These are phyloP conservation scores for Lordiphosa collinella DNA, from an alignment of 1,140 invertebrate genomes.

Conservation along the genomic window DNA sequence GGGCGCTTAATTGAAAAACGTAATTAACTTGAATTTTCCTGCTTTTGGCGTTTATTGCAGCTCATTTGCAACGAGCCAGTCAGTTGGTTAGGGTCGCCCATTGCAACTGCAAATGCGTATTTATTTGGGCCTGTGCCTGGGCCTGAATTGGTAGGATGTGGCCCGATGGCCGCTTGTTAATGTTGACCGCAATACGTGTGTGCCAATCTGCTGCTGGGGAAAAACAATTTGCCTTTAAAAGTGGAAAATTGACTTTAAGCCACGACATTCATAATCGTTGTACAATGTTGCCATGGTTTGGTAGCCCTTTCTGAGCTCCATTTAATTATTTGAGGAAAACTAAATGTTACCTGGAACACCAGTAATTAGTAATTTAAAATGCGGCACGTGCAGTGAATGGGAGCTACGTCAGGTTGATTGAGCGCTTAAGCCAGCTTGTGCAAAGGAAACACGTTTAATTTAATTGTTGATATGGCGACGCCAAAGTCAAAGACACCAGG, in stretches of 20 bases:
- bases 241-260: background rate
- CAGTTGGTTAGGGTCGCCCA: slow-evolving; percentile 32
- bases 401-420: slow-evolving; percentile 51
- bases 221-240: too few relatives aligned
- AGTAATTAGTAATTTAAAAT: slow-evolving; percentile 77
- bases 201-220: slow-evolving; percentile 18
- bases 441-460: slow-evolving; percentile 73
- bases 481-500: slow-evolving; percentile 17
- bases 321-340: slow-evolving; percentile 49
- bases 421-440: slow-evolving; percentile 64
- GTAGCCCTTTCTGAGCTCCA: slow-evolving; percentile 10
- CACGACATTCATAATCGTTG: background rate
- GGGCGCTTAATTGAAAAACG: slow-evolving; percentile 75
- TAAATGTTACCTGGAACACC: slow-evolving; percentile 47
- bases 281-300: background rate
- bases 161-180: slow-evolving; percentile 46
- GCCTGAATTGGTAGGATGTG: background rate
- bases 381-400: slow-evolving; percentile 63
- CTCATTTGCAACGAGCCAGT: slow-evolving; percentile 65
- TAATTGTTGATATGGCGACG: slow-evolving; percentile 75
- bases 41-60: slow-evolving; percentile 74
- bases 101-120: slow-evolving; percentile 44
- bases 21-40: slow-evolving; percentile 76
- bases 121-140: slow-evolving; percentile 49
- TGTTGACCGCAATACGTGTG: slow-evolving; percentile 62